These are phyloP conservation scores for Pasiphila rectangulata DNA, from an alignment of 2,888 invertebrate genomes.

Conservation along the genomic window DNA sequence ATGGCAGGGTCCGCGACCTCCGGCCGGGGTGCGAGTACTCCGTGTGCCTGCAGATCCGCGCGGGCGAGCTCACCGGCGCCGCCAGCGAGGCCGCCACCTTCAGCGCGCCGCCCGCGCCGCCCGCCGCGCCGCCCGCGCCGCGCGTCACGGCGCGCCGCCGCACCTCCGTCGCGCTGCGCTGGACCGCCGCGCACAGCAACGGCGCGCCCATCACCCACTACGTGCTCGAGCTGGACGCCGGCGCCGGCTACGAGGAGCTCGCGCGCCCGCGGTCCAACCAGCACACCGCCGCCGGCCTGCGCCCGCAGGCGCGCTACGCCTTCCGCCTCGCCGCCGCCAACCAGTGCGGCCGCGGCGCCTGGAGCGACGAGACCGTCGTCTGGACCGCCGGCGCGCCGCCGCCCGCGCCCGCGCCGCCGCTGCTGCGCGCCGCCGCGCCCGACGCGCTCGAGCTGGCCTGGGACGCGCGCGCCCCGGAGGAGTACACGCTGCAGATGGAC, in stretches of 20 bases:
- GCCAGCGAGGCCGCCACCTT: slow-evolving; percentile 90
- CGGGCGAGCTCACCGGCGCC: slow-evolving; percentile 87
- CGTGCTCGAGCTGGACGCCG: slow-evolving; percentile 88
- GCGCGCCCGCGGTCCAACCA: slow-evolving; percentile 88
- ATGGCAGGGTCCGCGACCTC: slow-evolving; percentile 86
- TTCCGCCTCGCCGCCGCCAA: slow-evolving; percentile 93
- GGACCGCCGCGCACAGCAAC: slow-evolving; percentile 88
- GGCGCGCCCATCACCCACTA: slow-evolving; percentile 89
- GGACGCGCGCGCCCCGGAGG: slow-evolving; percentile 89
- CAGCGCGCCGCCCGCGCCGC: slow-evolving; percentile 90
- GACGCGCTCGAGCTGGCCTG: slow-evolving; percentile 86
- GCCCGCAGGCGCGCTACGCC: slow-evolving; percentile 88
- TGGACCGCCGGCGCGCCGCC: slow-evolving; percentile 91
- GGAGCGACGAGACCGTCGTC: slow-evolving; percentile 84
- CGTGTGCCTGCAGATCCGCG: slow-evolving; percentile 88
- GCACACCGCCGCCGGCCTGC: slow-evolving; percentile 87
- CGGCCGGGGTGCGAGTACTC: slow-evolving; percentile 94
- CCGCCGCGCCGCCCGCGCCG: slow-evolving; percentile 86
- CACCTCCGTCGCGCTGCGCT: slow-evolving; percentile 85
- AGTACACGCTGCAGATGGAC: slow-evolving; percentile 92
- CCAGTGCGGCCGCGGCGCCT: slow-evolving; percentile 87
- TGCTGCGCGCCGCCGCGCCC: slow-evolving; percentile 82
- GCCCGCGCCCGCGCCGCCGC: slow-evolving; percentile 88
- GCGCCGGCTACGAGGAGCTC: slow-evolving; percentile 86
- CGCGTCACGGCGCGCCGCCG: slow-evolving; percentile 87